Base-by-base conservation (phyloP, 2,113 vertebrate genomes). In the Oncorhynchus nerka region DNA sequence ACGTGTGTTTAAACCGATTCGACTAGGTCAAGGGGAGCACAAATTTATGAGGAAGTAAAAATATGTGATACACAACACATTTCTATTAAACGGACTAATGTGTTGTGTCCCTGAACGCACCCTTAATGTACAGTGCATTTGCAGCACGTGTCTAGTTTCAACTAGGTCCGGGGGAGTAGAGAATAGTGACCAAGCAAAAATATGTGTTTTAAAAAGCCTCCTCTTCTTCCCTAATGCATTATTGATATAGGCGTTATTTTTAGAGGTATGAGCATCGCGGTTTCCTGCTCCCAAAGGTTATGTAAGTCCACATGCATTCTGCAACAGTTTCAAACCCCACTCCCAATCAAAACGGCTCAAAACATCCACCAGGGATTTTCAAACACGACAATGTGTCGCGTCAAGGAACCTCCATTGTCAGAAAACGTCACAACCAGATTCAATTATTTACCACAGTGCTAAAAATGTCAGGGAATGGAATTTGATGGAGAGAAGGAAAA, bases 241-340 rank as follows among this genome's bases (percentile, higher is more conserved):
- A 89, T 91, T 88, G 83, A 92, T 89, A 16, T 59, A 76, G 28
- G 12, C 16, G 68, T 30, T 92, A 92, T 92, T 91, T 92, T 89
- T 86, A 91, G 83, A 70, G 2, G 1, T 59, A 7, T 28, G 80
- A 19, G 62, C 70, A n/a, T 71, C 75, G 68, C 78, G 51, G 73
- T 79, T 15, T 71, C 32, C 71, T 28, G 75, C 76, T 68, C 57
- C 83, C 80, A 65, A 55, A 77, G 62, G 65, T 91, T 92, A 88
- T 68, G 84, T 84, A 91, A 91, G 84, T 74, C 51, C n/a, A 32
- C 5, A 45, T 86, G 83, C 85, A 87, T 91, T 84, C 88, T 82
- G 80, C 67, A 89, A 82, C 15, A 11, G 51, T 84, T 70, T 32
- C 68, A 48, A 66, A 77, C 81, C 15, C 66, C 75, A 70, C 75